phyloP scores from a whole-genome alignment of 2,113 vertebrate genomes.

The Neotragus moschatus region DNA sequence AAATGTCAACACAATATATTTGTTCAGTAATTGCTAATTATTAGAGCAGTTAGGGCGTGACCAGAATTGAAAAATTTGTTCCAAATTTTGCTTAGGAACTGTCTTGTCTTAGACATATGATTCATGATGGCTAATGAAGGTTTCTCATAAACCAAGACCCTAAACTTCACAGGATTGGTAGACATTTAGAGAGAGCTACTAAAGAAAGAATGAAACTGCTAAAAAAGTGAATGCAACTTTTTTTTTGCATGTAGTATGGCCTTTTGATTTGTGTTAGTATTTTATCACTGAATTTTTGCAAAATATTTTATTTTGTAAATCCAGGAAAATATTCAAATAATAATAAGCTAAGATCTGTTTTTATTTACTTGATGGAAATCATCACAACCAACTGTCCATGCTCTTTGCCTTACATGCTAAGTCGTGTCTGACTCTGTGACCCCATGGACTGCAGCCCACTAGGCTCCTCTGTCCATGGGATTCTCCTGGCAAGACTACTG shows the following conservation, averaged over 20 bases:
- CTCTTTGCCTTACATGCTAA: neutral
- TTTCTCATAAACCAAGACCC: neutral
- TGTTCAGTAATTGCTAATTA: neutral
- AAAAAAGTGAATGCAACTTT: neutral
- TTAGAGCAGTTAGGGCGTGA: neutral
- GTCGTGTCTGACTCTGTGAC: neutral
- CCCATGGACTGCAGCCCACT: neutral
- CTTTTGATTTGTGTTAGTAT: neutral
- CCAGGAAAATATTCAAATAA: neutral
- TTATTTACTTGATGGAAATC: neutral
- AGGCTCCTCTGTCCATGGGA: neutral
- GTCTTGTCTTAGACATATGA: neutral
- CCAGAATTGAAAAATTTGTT: neutral
- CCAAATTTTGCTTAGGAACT: neutral
- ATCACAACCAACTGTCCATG: neutral
- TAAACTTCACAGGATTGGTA: neutral
- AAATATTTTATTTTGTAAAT: conserved; percentile 13
- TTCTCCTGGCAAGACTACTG: neutral
- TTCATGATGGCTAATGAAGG: neutral
- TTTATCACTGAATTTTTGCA: neutral
- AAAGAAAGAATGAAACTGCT: neutral
- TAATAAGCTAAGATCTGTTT: neutral
- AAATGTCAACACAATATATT: neutral
- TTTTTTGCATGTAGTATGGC: neutral
- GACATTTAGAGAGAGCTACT: neutral